Percentiles rank a stretch among this genome's conserved stretches.
These are phyloP conservation scores for Danio choprae DNA, from an alignment of 2,797 vertebrate genomes.

Conservation along the genomic window DNA sequence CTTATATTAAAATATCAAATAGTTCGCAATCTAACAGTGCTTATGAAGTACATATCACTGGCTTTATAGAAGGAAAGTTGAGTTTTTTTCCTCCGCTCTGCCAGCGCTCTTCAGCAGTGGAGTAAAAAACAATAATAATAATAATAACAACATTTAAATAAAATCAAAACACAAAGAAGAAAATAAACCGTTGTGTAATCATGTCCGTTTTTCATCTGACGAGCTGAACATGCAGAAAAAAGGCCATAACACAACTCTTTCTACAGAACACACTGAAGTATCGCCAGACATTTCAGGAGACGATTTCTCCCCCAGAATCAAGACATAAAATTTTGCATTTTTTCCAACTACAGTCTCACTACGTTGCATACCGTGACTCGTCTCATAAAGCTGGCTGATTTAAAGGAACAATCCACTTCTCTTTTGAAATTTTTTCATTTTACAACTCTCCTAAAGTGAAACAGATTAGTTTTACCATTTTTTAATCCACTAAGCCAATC, in stretches of 20 bases:
- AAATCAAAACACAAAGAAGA: constrained; percentile 58
- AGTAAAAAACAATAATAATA: constrained; percentile 38
- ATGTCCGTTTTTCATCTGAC: constrained; percentile 69
- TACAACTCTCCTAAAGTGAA: no score
- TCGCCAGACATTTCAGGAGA: constrained; percentile 72
- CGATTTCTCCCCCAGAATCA: constrained; percentile 60
- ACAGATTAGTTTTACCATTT: no score
- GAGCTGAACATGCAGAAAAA: constrained; percentile 82
- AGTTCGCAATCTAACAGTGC: constrained; percentile 81
- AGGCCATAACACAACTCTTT: constrained; percentile 75
- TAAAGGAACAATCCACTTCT: no score
- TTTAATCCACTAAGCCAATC: no score
- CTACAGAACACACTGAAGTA: constrained; percentile 72
- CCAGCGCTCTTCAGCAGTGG: constrained; percentile 54
- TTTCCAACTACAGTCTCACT: constrained; percentile 11
- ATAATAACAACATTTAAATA: constrained; percentile 12
- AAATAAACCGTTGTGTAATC: constrained; percentile 69
- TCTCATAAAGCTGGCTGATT: constrained; percentile 49
- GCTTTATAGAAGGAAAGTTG: constrained; percentile 76
- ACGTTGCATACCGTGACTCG: constrained; percentile 28
- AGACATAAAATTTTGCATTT: constrained; percentile 17
- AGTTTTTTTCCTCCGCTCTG: constrained; percentile 59
- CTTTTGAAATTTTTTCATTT: no score
- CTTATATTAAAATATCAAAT: constrained; percentile 86
- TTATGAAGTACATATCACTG: constrained; percentile 77